Evolutionary conservation across 1,140 invertebrate genomes (phyloP), one percentile per base, ranked within the genome.

Genomic region (Armadillidium nasatum): DNA sequence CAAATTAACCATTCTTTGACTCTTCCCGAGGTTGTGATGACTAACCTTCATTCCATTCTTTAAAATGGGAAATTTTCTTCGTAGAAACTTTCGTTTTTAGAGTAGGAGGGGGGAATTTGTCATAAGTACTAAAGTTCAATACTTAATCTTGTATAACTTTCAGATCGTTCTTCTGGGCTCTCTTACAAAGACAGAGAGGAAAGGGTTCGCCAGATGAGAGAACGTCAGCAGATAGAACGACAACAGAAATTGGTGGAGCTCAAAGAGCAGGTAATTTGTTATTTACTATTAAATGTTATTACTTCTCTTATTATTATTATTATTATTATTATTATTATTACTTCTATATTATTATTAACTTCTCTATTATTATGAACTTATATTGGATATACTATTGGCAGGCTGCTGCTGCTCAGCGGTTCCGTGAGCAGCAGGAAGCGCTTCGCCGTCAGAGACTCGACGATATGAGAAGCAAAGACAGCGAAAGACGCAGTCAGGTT

Each of bases 361-460:
- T 2, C 11, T 60, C 11, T 60, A 3, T 60, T 19, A 15, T 7
- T 1, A 15, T 4, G 10, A 4, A 44, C 43, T 69, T 44, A 33
- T 19, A 11, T 11, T n/a, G 7, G 19, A 22, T 73, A 6, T 15
- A 4, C 66, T 43, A 9, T 71, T 77, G 68, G 9, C 92, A 94
- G 85, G 92, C 93, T 70, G 87, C 93, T 73, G 91, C 92, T 68
- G 92, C 93, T 82, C 93, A 94, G 87, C 90, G 90, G 81, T 94
- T 93, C 85, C 89, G 93, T 46, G 93, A 94, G 87, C 92, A 93
- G 85, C 90, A 93, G 82, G 93, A 95, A 84, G 91, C 93, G 82
- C 92, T 94, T 84, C 86, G 93, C 69, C 87, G 91, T 79, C 87
- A 88, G 81, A 87, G 93, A 78, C 90, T 94, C 83, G 92, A 94